These are phyloP conservation scores for Hypotaenidia okinawae DNA, from an alignment of 2,797 vertebrate genomes.

Conservation along the genomic window DNA sequence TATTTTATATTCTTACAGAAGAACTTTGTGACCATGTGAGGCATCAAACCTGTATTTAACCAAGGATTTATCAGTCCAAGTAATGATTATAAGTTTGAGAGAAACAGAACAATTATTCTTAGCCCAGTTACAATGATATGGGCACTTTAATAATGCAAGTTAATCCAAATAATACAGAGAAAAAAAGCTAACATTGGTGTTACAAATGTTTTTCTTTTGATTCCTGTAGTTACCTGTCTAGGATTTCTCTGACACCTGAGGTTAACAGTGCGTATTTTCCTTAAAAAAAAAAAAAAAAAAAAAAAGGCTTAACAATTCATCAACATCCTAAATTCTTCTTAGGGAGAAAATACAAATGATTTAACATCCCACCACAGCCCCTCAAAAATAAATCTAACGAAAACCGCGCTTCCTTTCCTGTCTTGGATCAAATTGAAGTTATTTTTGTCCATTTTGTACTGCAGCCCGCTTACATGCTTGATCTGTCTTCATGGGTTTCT, in stretches of 20 bases:
- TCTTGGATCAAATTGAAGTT: not conserved
- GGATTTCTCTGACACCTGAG: not conserved
- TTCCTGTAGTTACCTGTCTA: not conserved
- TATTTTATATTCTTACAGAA: not conserved
- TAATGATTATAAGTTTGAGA: not conserved
- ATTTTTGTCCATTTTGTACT: not conserved
- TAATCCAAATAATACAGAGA: not conserved
- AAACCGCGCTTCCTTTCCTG: not conserved
- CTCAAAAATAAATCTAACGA: not conserved
- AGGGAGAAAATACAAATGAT: not conserved
- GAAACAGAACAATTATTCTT: not conserved
- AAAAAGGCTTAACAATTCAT: not conserved
- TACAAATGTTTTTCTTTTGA: not conserved
- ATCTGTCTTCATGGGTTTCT: not conserved
- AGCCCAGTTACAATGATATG: not conserved
- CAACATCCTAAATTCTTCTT: not conserved
- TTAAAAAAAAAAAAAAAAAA: rapidly evolving
- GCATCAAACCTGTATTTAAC: rapidly evolving
- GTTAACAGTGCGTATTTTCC: not conserved
- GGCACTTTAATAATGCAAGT: not conserved
- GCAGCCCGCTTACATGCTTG: not conserved
- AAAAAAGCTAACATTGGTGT: not conserved
- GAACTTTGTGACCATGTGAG: not conserved
- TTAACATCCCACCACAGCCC: not conserved
- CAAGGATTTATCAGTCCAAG: not conserved